Evolutionary conservation across 30 jellyfish, hydroid and myxozoan species (phyloP).

Genomic region (Turritopsis rubra): DNA sequence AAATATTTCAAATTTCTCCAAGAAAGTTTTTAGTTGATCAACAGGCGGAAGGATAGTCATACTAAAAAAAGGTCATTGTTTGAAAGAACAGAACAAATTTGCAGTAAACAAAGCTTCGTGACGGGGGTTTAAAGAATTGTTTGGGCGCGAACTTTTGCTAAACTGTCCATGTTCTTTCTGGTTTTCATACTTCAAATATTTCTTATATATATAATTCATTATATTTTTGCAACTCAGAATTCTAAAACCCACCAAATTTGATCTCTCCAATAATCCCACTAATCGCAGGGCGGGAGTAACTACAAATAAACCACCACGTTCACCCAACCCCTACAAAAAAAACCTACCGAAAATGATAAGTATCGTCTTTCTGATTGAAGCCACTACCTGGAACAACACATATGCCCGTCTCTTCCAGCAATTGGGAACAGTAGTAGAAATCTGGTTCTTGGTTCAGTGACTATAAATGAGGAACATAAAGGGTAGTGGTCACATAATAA

Average conservation of each 20-base stretch:
- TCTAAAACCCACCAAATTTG: too few relatives aligned
- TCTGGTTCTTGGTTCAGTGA: conserved; percentile 91
- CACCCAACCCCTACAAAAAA: neutral
- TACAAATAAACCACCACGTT: neutral
- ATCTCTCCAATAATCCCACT: too few relatives aligned
- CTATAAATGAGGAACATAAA: conserved; percentile 34
- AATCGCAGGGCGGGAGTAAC: too few relatives aligned
- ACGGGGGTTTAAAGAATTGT: neutral
- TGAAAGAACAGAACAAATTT: neutral
- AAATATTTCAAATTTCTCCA: conserved; percentile 64
- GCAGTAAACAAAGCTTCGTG: neutral
- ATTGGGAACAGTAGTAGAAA: conserved; percentile 69
- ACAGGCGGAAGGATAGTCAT: conserved; percentile 94
- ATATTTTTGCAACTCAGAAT: too few relatives aligned
- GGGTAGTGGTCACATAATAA: neutral
- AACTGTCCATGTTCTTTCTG: neutral
- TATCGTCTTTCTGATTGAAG: conserved; percentile 82
- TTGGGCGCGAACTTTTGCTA: neutral
- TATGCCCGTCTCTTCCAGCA: conserved; percentile 85
- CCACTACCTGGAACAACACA: conserved; percentile 99
- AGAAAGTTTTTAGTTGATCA: conserved; percentile 62
- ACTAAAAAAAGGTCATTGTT: conserved; percentile 25
- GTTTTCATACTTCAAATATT: too few relatives aligned
- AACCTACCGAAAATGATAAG: conserved; percentile 83
- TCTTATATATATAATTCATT: too few relatives aligned